A percentile compares a stretch with the other conserved stretches of the same genome.
These are phyloP conservation scores for Atta cephalotes DNA, from an alignment of 1,140 invertebrate species.

Conservation along the genomic window DNA sequence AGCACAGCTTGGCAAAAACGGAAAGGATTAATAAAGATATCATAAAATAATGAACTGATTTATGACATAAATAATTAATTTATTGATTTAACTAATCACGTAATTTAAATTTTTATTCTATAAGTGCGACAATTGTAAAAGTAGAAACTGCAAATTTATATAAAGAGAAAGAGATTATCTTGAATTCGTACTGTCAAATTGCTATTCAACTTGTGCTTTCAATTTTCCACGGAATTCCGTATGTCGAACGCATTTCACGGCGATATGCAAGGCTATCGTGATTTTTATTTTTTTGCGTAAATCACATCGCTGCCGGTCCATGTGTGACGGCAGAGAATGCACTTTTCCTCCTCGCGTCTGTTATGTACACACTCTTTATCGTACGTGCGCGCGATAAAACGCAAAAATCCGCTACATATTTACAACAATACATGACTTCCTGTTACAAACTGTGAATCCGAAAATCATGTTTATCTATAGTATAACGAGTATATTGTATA, in stretches of 20 bases:
- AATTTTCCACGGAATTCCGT: neutral
- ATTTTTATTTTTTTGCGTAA: constrained; percentile 44
- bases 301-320: constrained; percentile 8
- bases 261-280: constrained; percentile 14
- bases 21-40: neutral
- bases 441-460: constrained; percentile 30
- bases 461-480: constrained; percentile 44
- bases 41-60: neutral
- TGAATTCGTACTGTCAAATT: neutral
- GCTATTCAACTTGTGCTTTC: neutral
- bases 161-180: neutral
- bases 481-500: no score
- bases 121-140: neutral
- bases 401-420: constrained; percentile 39
- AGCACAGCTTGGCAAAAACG: neutral
- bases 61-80: neutral
- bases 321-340: constrained; percentile 9
- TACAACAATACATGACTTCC: constrained; percentile 4
- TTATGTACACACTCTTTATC: constrained; percentile 25
- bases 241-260: constrained; percentile 11
- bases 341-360: constrained; percentile 39
- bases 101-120: neutral
- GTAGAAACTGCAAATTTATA: neutral
- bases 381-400: constrained; percentile 18
- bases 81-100: neutral